These are phyloP conservation scores for Agelas oroides DNA, from an alignment of 37 sponge, comb jelly and placozoan genomes.

Conservation along the genomic window DNA sequence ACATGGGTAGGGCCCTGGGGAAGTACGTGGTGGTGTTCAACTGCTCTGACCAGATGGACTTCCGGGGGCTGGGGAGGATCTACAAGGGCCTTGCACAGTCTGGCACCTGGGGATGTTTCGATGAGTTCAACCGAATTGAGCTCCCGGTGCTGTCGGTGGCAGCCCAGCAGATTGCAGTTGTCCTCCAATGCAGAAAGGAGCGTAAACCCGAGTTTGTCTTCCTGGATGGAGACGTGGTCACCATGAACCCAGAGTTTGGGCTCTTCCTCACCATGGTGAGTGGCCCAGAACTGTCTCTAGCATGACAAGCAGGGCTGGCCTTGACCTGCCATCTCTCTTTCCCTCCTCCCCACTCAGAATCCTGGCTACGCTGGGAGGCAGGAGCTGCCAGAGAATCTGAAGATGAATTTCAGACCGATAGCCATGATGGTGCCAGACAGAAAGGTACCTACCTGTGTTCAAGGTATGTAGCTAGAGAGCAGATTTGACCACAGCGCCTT, in stretches of 20 bases:
- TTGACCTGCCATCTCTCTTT: background rate
- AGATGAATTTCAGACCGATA: slow-evolving; percentile 97
- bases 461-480: background rate
- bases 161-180: slow-evolving; percentile 98
- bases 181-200: slow-evolving; percentile 95
- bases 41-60: slow-evolving; percentile 99
- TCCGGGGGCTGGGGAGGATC: slow-evolving; percentile 97
- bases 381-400: slow-evolving; percentile 97
- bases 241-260: slow-evolving; percentile 97
- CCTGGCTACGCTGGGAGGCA: slow-evolving; percentile 99
- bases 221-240: slow-evolving; percentile 96
- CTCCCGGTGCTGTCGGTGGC: slow-evolving; percentile 98
- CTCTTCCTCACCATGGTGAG: slow-evolving; percentile 98
- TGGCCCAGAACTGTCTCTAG: background rate
- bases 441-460: slow-evolving; percentile 62
- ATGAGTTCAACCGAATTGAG: slow-evolving; percentile 99
- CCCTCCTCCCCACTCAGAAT: slow-evolving; percentile 61
- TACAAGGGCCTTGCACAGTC: slow-evolving; percentile 99
- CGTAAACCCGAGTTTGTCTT: slow-evolving; percentile 95
- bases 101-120: slow-evolving; percentile 99
- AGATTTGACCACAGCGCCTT: background rate
- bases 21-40: slow-evolving; percentile 99
- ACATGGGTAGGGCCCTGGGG: slow-evolving; percentile 98
- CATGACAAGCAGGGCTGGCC: background rate
- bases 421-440: slow-evolving; percentile 99